Conservation (phyloP, 2,797 vertebrate genomes). For the Manis javanica region DNA sequence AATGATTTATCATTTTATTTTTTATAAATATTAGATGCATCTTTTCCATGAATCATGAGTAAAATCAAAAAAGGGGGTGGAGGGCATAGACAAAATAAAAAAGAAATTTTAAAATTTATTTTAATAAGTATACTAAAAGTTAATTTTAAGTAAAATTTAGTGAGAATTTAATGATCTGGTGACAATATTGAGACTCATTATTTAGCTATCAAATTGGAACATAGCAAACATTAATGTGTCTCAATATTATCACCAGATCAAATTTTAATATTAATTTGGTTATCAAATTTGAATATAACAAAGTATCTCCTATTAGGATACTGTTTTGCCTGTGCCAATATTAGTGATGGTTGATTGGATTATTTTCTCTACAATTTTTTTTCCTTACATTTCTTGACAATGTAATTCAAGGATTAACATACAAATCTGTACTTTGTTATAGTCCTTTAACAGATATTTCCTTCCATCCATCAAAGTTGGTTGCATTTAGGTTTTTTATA, state of each 20-base stretch:
- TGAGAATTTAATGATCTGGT: slow-evolving; percentile 7
- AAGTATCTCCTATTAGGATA: not conserved
- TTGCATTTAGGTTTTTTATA: not conserved
- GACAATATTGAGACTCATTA: not conserved
- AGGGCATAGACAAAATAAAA: not conserved
- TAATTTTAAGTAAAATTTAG: slow-evolving; percentile 33
- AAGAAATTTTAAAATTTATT: not conserved
- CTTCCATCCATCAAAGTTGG: not conserved
- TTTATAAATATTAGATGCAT: not conserved
- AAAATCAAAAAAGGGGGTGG: not conserved
- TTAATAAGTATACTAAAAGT: not conserved
- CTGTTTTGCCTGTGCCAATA: not conserved
- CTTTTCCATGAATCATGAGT: slow-evolving; percentile 7
- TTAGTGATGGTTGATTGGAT: not conserved
- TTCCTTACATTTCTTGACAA: not conserved
- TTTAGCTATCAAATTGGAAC: not conserved
- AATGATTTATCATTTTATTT: not conserved
- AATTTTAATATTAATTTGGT: not conserved
- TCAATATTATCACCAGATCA: not conserved
- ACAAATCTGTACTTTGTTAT: not conserved
- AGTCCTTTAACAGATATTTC: not conserved
- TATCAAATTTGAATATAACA: not conserved
- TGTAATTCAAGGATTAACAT: not conserved
- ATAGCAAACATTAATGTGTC: not conserved
- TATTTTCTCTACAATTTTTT: not conserved